Base-by-base conservation (phyloP, 2,797 vertebrate species). In the Hirundo rustica region DNA sequence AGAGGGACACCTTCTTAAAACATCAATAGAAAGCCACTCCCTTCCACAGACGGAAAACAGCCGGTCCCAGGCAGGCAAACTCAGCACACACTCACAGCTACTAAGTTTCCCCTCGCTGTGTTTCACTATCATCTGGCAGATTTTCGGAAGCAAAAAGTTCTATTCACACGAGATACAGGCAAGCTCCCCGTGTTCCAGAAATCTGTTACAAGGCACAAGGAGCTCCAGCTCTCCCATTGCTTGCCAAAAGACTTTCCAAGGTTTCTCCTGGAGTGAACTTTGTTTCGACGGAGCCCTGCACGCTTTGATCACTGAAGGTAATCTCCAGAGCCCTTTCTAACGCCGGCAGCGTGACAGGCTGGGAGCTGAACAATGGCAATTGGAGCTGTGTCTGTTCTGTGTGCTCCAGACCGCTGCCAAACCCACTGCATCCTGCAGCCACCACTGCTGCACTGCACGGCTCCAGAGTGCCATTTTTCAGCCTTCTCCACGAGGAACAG, bases 291-390 rank as follows among this genome's bases (percentile, higher is more conserved):
- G n/a, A 53, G 51, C n/a, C 34, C 57, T 27, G 25, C 15, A 2
- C 44, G 40, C 92, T 95, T 89, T 93, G 90, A 94, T 93, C 88
- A 42, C 55, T 61, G 88, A 48, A 83, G 78, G 86, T 21, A 15
- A 93, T 87, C 95, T 94, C 81, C 90, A 93, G 92, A 79, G 88
- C 30, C 64, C n/a, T 84, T 84, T 78, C 38, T 23, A 75, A 45
- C 51, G 36, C 8, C 42, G 0, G 5, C 85, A 85, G 88, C 70
- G 85, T 42, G 82, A 62, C 61, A 51, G 72, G 6, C 62, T 36
- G 75, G 16, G 55, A 88, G 48, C 75, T 15, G 81, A 86, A n/a
- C 74, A 95, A 87, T 27, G 71, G 72, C 48, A 50, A 14, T 5
- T 30, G 74, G 2, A 79, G 64, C 64, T 79, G 0, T 54, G 18